Evolutionary conservation across 2,797 vertebrate genomes (phyloP), one percentile per base, ranked within the genome.

Genomic region (Protonibea diacanthus): DNA sequence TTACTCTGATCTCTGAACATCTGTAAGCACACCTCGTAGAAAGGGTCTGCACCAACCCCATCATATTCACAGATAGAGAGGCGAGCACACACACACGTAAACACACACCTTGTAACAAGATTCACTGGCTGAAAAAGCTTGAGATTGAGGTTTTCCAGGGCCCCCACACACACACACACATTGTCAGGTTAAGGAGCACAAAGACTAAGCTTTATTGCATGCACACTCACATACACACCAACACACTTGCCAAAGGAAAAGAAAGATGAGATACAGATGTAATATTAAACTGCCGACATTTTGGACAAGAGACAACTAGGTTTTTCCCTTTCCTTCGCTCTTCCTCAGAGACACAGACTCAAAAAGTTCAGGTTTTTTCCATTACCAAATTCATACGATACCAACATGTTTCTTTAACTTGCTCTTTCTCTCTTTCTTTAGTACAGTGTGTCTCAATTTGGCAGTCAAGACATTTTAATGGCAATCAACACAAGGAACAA

Each of bases 1-100:
- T 79, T 79, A 76, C 81, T 88, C 90, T 91, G 89, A 91, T 87
- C 82, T 79, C 49, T 63, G 47, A 47, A 33, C 75, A 53, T 80
- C 80, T 82, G 40, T 33, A 76, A 78, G 77, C 83, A 74, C 66
- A 89, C 71, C 58, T 79, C 79, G 66, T 63, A 76, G 59, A 86
- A 80, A 82, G 23, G 40, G 48, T 70, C 63, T 72, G 49, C 60
- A 59, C 49, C 65, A 68, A 76, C 67, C 70, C 58, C 40, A 25
- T 25, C 63, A 69, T 44, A 45, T 38, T 33, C 52, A 10, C 42
- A 71, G 15, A 49, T 4, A 23, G 25, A 69, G 40, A 70, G 25
- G 49, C 38, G 9, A 21, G 42, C 58, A 51, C 56, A 73, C 56
- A 73, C 29, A 58, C 44, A 60, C 17, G 47, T 21, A 69, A 9